phyloP scores from a whole-genome alignment of 1,140 invertebrate species.

The Plutomurus gul region DNA sequence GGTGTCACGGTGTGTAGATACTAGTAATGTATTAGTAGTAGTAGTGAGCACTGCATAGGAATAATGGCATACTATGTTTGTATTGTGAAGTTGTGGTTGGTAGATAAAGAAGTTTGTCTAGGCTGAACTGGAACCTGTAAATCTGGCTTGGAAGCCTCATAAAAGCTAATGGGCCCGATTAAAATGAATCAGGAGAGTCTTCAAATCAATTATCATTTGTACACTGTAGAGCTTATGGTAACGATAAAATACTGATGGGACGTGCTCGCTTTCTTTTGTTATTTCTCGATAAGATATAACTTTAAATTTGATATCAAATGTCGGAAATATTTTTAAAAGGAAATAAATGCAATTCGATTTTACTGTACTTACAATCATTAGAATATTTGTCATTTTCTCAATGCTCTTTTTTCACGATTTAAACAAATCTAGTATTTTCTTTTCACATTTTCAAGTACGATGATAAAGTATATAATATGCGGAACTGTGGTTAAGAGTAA shows the following conservation, averaged over 20 bases:
- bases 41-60: not conserved
- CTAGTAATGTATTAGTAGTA: not conserved
- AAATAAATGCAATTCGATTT: no score
- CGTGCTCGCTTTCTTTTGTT: conserved; percentile 12
- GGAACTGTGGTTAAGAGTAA: no score
- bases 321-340: no score
- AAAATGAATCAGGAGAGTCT: conserved; percentile 17
- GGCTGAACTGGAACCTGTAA: conserved; percentile 9
- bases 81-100: not conserved
- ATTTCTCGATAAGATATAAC: not conserved
- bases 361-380: no score
- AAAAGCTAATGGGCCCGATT: conserved; percentile 36
- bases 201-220: conserved; percentile 34
- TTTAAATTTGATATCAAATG: no score
- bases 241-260: conserved; percentile 1
- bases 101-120: not conserved
- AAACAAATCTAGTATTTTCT: no score
- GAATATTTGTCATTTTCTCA: no score
- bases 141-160: conserved; percentile 21
- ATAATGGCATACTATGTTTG: not conserved
- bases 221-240: conserved; percentile 28
- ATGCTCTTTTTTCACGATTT: no score
- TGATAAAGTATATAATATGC: no score
- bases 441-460: no score
- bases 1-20: not conserved